Evolutionary conservation across 2,113 vertebrate species (phyloP).

Genomic region (Kobus ellipsiprymnus): DNA sequence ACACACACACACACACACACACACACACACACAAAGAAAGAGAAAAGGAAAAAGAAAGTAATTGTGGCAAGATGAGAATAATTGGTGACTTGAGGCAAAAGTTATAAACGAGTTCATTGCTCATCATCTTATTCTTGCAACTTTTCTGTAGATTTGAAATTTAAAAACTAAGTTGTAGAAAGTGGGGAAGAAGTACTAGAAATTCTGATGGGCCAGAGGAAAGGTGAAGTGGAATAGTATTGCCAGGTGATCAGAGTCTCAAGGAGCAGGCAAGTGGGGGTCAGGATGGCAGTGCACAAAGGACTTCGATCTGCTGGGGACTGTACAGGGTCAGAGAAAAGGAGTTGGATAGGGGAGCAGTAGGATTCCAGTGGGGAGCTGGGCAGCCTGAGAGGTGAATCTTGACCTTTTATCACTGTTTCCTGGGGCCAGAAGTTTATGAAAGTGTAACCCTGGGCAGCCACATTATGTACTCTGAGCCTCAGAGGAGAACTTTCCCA

Average conservation of each 20-base stretch:
- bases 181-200: background rate
- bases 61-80: background rate
- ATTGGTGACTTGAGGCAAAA: background rate
- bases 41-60: background rate
- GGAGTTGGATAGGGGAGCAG: too few species aligned
- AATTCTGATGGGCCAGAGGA: background rate
- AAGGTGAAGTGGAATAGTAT: accelerated
- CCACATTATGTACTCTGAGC: background rate
- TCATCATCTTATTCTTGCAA: background rate
- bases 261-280: too few species aligned
- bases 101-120: background rate
- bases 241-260: background rate
- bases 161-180: background rate
- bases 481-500: background rate
- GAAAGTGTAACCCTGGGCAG: background rate
- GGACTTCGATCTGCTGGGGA: background rate
- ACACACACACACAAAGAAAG: background rate
- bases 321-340: background rate
- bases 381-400: background rate
- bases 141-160: background rate
- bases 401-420: background rate
- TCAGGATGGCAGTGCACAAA: background rate
- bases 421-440: background rate
- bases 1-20: accelerated
- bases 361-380: background rate